A percentile compares a stretch with the other conserved stretches of the same genome.
Conservation (phyloP, 2,113 vertebrate species). For the Barbus barbus region DNA sequence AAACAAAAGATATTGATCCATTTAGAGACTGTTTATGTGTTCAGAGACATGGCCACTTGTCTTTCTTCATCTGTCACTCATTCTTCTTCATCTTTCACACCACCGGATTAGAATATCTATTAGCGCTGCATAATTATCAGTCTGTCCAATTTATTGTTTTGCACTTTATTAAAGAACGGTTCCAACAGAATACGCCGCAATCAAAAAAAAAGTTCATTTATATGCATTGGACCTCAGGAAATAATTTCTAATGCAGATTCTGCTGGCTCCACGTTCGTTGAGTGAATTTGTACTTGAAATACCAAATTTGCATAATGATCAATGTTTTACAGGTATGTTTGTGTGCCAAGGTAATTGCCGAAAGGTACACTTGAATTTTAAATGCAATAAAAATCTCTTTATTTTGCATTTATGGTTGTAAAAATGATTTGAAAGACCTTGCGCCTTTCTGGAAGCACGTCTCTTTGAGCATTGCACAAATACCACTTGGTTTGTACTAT, state of each 20-base stretch:
- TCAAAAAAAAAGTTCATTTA: background rate
- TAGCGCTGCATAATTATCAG: slow-evolving; percentile 61
- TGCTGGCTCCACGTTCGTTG: background rate
- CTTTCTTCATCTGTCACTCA: background rate
- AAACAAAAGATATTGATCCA: slow-evolving; percentile 70
- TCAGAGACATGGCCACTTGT: background rate
- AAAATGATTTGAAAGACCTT: too few relatives aligned
- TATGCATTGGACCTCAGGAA: slow-evolving; percentile 49
- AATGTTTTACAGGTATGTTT: background rate
- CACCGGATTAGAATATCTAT: slow-evolving; percentile 54
- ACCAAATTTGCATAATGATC: slow-evolving; percentile 23
- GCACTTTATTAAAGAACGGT: slow-evolving; percentile 46
- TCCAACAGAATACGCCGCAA: background rate
- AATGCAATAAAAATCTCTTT: background rate
- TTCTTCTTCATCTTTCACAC: slow-evolving; percentile 39
- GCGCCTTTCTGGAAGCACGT: too few relatives aligned
- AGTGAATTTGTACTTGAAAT: slow-evolving; percentile 32
- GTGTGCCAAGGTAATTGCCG: background rate
- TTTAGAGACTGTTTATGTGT: slow-evolving; percentile 43
- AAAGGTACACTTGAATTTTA: slow-evolving; percentile 8
- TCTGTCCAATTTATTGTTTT: slow-evolving; percentile 57
- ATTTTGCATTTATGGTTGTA: background rate
- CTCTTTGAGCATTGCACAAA: too few relatives aligned
- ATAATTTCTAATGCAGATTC: slow-evolving; percentile 15
- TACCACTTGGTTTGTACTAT: background rate